Evolutionary conservation across 1,140 invertebrate genomes (phyloP), one percentile per base, ranked within the genome.

Genomic region (Drosophila virilis): DNA sequence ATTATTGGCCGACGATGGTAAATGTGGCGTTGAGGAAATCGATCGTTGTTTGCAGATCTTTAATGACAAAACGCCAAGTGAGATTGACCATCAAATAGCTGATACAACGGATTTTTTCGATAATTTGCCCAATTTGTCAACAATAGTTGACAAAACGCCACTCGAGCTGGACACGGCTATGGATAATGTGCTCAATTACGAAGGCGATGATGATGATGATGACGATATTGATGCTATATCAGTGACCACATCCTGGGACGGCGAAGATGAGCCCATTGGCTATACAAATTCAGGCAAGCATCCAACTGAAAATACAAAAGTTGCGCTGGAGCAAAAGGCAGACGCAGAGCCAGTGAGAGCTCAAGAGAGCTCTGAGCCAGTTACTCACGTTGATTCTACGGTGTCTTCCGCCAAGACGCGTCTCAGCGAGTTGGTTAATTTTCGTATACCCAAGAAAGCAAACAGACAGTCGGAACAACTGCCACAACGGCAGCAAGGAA

Each of bases 221-320:
- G 67, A 62, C 0, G 59, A 73, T n/a, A 48, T 61, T 10, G 84
- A 89, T 65, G 42, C 61, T 0, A 37, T 89, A 5, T 80, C 85
- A 7, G 58, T 89, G 17, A 50, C 55, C 2, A 57, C 77, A 7
- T 80, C 80, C 2, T 89, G 74, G 50, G 46, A 78, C 28, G 70
- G 51, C 1, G 67, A 78, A 9, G 74, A 88, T 6, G 67, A 83
- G 12, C 13, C 9, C 33, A 4, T 7, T 7, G 8, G 2, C 6
- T 22, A 50, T 35, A 7, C 1, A 15, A 28, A 8, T 54, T 0
- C 35, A 2, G 0, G 1, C 4, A 45, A 64, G 12, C 1, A 42
- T 4, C 52, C 48, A 32, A 15, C 33, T 5, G 35, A 46, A 15
- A 42, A 43, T 2, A 1, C 17, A 1, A 5, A 40, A 50, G 2